Evolutionary conservation across 2,113 vertebrate species (phyloP).

Genomic region (Siniperca chuatsi): DNA sequence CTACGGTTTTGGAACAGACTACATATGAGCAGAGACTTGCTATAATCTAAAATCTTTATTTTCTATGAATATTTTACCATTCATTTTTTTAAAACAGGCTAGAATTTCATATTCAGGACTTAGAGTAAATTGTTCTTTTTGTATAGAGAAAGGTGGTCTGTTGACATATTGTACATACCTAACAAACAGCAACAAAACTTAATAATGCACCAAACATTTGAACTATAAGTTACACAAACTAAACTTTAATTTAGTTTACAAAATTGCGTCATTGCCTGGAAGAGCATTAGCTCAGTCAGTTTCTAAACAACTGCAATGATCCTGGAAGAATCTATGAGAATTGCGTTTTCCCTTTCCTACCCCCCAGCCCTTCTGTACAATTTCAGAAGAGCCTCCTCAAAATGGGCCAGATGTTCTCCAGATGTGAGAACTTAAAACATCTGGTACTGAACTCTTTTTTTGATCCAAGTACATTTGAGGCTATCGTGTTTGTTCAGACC

Average conservation of each 20-base stretch:
- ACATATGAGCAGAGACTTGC: not conserved
- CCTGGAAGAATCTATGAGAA: constrained; percentile 29
- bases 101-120: not conserved
- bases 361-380: constrained; percentile 50
- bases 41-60: not conserved
- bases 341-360: constrained; percentile 35
- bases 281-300: constrained; percentile 45
- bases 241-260: constrained; percentile 5
- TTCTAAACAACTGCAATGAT: constrained; percentile 61
- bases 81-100: not conserved
- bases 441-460: constrained; percentile 75
- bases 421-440: constrained; percentile 84
- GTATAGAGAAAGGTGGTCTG: not conserved
- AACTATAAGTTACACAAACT: not conserved
- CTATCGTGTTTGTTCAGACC: constrained; percentile 76
- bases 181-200: not conserved
- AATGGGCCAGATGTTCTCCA: constrained; percentile 84
- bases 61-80: not conserved
- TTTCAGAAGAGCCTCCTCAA: constrained; percentile 70
- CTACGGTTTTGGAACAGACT: not conserved
- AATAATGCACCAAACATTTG: not conserved
- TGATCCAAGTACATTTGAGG: constrained; percentile 74
- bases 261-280: constrained; percentile 36
- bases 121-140: not conserved
- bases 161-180: not conserved